Conservation (phyloP, 2,113 vertebrate species). For the Nettapus auritus region DNA sequence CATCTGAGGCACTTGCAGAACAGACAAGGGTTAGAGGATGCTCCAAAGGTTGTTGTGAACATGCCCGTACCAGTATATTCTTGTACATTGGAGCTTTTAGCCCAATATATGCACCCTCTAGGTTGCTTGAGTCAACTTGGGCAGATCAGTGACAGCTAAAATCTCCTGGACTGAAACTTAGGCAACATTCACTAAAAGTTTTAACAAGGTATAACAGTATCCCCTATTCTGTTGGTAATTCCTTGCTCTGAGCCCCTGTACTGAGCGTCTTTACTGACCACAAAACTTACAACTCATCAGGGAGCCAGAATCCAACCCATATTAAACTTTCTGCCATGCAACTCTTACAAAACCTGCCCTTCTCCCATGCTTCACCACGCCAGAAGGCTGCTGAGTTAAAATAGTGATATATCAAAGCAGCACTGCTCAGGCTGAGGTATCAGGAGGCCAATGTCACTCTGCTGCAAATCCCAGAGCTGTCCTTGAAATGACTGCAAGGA, state of each 20-base stretch:
- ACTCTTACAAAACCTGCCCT: not conserved
- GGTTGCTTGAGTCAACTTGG: not conserved
- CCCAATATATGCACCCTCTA: not conserved
- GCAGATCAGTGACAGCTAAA: not conserved
- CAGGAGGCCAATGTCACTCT: not conserved
- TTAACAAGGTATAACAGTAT: not conserved
- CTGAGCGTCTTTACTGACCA: not conserved
- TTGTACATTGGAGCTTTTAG: not conserved
- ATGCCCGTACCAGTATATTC: fast-evolving
- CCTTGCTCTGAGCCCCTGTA: not conserved
- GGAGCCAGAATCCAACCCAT: not conserved
- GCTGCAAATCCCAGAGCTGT: not conserved
- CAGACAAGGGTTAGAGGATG: fast-evolving
- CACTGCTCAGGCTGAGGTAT: not conserved
- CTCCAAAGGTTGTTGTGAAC: not conserved
- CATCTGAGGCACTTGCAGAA: not conserved
- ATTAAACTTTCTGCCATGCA: not conserved
- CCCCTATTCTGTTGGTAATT: not conserved
- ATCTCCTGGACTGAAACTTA: not conserved
- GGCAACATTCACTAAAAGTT: not conserved
- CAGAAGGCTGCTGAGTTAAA: not conserved
- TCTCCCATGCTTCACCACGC: fast-evolving
- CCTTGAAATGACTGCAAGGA: not conserved
- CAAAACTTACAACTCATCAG: not conserved
- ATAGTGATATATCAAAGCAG: not conserved